These are phyloP conservation scores for Alviniconcha marisindica DNA, from an alignment of 1,140 invertebrate genomes.

Conservation along the genomic window DNA sequence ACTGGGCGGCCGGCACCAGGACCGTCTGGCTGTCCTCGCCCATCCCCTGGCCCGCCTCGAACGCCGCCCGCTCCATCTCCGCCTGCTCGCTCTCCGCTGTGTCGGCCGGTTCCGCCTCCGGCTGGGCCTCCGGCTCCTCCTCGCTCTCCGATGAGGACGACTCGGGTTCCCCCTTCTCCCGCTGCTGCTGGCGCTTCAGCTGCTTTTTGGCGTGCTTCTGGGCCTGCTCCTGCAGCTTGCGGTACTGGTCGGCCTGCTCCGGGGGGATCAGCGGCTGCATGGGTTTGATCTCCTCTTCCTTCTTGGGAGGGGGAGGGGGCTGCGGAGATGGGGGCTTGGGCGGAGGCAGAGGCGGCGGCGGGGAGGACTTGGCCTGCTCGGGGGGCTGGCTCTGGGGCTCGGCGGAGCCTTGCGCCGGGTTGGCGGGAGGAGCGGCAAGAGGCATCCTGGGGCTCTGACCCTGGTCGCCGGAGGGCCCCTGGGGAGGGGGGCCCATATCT, in stretches of 20 bases:
- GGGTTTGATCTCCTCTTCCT: constrained; percentile 54
- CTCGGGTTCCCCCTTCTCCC: constrained; percentile 51
- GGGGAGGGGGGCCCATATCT: constrained; percentile 27
- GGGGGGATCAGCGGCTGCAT: constrained; percentile 59
- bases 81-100: constrained; percentile 46
- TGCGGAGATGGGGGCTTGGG: constrained; percentile 50
- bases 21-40: constrained; percentile 43
- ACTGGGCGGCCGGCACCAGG: constrained; percentile 48
- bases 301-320: constrained; percentile 51
- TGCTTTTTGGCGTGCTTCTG: constrained; percentile 60
- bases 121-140: constrained; percentile 45
- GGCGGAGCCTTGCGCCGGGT: background rate
- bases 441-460: constrained; percentile 1
- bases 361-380: background rate
- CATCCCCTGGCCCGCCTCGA: constrained; percentile 42
- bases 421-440: background rate
- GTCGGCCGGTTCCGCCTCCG: constrained; percentile 33
- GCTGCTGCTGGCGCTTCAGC: constrained; percentile 49
- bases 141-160: constrained; percentile 46
- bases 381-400: background rate
- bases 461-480: background rate
- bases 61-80: constrained; percentile 50
- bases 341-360: constrained; percentile 44
- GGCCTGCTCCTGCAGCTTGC: constrained; percentile 57
- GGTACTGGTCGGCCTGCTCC: constrained; percentile 59